phyloP scores from a whole-genome alignment of 2,113 vertebrate genomes.

The Platysternon megacephalum region DNA sequence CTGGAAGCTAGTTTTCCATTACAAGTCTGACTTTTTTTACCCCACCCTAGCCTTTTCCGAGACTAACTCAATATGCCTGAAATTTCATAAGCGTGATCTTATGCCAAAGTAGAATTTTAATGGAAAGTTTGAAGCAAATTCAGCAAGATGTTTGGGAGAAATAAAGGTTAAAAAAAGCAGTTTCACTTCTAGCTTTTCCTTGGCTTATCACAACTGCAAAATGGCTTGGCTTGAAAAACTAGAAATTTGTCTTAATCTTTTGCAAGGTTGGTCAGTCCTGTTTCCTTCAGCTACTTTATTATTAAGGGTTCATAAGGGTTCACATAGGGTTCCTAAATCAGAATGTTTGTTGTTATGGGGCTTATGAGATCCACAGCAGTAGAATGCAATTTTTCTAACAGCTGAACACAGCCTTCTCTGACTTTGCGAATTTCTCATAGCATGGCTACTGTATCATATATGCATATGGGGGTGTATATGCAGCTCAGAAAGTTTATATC shows the following conservation, averaged over 20 bases:
- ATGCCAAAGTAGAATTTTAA: slow-evolving; percentile 40
- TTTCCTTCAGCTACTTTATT: slow-evolving; percentile 56
- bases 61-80: slow-evolving; percentile 1
- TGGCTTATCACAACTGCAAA: slow-evolving; percentile 27
- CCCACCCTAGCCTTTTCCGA: background rate
- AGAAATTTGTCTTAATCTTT: slow-evolving; percentile 46
- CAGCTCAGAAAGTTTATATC: background rate
- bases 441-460: background rate
- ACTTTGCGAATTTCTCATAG: background rate
- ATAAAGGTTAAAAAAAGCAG: slow-evolving; percentile 15
- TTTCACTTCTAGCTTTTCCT: slow-evolving; percentile 51
- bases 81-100: slow-evolving; percentile 17
- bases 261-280: slow-evolving; percentile 11
- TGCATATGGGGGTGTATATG: background rate
- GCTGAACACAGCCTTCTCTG: slow-evolving; percentile 27
- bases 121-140: slow-evolving; percentile 54
- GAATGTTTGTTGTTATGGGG: background rate
- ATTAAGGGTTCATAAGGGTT: background rate
- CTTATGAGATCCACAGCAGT: background rate
- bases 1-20: background rate
- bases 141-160: slow-evolving; percentile 46
- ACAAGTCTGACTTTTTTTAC: background rate
- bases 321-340: slow-evolving; percentile 18
- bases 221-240: slow-evolving; percentile 39
- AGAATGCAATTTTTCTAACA: slow-evolving; percentile 8